Conservation (phyloP, 1,140 invertebrate species). For the Brachionus rubens region DNA sequence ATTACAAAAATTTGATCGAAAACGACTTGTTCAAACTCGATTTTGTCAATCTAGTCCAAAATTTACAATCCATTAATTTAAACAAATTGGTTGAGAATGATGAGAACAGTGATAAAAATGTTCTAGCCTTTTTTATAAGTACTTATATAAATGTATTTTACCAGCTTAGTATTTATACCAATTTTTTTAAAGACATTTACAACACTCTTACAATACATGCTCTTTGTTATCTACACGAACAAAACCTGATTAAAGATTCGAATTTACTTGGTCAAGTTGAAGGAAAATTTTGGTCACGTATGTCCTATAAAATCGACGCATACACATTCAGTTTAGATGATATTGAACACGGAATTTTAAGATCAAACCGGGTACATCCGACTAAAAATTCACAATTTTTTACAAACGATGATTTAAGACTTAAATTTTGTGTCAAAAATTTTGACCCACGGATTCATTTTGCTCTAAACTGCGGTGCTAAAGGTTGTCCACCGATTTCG, state of each 20-base stretch:
- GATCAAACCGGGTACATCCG: conserved; percentile 59
- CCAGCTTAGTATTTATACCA: no score
- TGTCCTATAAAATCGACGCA: conserved; percentile 51
- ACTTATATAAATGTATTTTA: no score
- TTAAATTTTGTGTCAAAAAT: conserved; percentile 52
- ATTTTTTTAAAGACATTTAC: neutral
- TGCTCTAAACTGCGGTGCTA: conserved; percentile 61
- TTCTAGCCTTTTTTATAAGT: conserved; percentile 40
- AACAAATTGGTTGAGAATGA: neutral
- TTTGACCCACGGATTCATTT: conserved; percentile 61
- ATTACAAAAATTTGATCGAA: conserved; percentile 21
- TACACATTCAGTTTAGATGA: conserved; percentile 56
- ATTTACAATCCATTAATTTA: neutral
- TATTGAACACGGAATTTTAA: conserved; percentile 60
- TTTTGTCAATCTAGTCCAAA: neutral
- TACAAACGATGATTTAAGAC: conserved; percentile 52
- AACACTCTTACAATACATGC: conserved; percentile 42
- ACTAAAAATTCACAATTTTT: conserved; percentile 55
- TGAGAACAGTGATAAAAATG: neutral
- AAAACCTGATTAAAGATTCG: neutral
- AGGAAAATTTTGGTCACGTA: conserved; percentile 45
- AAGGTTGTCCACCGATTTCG: conserved; percentile 47
- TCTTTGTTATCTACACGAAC: neutral
- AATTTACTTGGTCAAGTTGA: neutral
- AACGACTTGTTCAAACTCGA: conserved; percentile 27